phyloP scores from a whole-genome alignment of 2,888 invertebrate species.

The Epinotia nisella region DNA sequence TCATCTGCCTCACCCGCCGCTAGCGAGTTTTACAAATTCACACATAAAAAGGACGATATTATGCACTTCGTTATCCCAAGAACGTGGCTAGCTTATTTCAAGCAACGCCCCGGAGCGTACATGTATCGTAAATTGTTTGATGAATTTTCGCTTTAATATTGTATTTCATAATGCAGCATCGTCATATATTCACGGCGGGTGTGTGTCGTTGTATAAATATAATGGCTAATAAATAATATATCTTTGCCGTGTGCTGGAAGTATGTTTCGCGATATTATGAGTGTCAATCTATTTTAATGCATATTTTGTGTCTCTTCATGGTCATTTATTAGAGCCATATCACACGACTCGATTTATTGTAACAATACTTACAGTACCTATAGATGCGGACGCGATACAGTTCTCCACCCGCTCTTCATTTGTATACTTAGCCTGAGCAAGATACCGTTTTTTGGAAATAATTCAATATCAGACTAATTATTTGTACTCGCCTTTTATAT shows the following conservation, averaged over 20 bases:
- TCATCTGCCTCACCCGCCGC: slow-evolving; percentile 7
- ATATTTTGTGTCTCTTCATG: neutral
- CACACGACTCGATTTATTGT: too few species aligned
- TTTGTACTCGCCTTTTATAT: too few species aligned
- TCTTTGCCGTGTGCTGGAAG: neutral
- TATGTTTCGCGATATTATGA: neutral
- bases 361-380: neutral
- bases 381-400: too few species aligned
- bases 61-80: slow-evolving; percentile 28
- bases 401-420: too few species aligned
- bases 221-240: neutral
- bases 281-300: neutral
- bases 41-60: slow-evolving; percentile 26
- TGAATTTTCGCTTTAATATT: slow-evolving; percentile 34
- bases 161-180: slow-evolving; percentile 22
- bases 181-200: slow-evolving; percentile 21
- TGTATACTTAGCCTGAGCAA: too few species aligned
- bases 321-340: neutral
- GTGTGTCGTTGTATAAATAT: neutral
- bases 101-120: slow-evolving; percentile 17
- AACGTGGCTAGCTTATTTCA: slow-evolving; percentile 18
- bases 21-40: slow-evolving; percentile 23
- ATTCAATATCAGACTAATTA: too few species aligned
- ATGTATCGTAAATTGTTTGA: slow-evolving; percentile 19
- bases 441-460: too few species aligned